Base-by-base conservation (phyloP, 2,888 invertebrate genomes). In the Temnothorax unifasciatus region DNA sequence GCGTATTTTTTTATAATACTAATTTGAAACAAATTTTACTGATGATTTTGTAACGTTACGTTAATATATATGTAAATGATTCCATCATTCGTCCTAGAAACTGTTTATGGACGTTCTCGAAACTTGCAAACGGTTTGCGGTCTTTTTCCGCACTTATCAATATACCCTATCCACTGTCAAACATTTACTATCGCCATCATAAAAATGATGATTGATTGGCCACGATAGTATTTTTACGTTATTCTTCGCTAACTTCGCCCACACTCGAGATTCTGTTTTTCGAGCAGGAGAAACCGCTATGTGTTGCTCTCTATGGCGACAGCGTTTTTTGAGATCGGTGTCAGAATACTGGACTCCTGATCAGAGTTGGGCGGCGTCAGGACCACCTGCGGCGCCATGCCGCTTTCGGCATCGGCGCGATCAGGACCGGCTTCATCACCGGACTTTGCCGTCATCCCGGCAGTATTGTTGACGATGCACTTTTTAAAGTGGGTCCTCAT, bases 401-500 rank as follows among this genome's bases (percentile, higher is more conserved):
- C n/a, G 41, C 41, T 13, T 1, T 77, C 77, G 8, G 38, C 9
- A 6, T 81, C 84, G 1, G 54, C 9, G 4, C 82, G 11, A 1
- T 86, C 85, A 0, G 6, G 29, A 0, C 50, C 57, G 3, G 2
- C 15, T 5, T 47, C 63, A 0, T 82, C 82, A 0, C 21, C 21
- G 21, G 79, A 74, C 8, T 74, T 81, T 0, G 11, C 64, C 8
- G 18, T 64, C 5, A 34, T 11, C 0, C 85, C 87, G 2, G 8
- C 64, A 4, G 82, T 69, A 50, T 86, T 86, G 21, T 77, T 89
- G 38, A 87, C 38, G 3, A 89, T 61, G 91, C 98, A 98, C 93
- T 98, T 98, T 94, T 98, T 98, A 92, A 96, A 96, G 93, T 98
- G 98, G 0, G 98, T 98, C 88, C 98, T 96, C 98, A 98, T 98